A percentile compares a stretch with the other conserved stretches of the same genome.
Evolutionary conservation across 2,113 vertebrate species (phyloP).

Genomic region (Nycticebus coucang): DNA sequence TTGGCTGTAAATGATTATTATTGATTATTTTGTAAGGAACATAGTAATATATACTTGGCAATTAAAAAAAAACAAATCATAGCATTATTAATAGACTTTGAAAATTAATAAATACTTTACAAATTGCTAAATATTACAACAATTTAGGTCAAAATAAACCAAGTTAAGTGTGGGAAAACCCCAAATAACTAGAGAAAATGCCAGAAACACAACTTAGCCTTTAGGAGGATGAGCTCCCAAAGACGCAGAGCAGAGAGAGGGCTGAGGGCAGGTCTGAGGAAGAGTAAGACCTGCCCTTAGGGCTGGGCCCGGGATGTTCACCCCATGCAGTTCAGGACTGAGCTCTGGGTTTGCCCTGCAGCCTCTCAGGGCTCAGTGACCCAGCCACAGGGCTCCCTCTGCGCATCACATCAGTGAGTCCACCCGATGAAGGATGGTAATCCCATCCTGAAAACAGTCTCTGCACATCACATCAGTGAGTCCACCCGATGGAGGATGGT

Average conservation of each 20-base stretch:
- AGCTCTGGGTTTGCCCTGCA: accelerated
- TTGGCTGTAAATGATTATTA: neutral
- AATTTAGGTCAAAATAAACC: neutral
- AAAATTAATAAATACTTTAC: neutral
- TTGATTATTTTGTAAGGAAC: neutral
- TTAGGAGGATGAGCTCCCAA: accelerated
- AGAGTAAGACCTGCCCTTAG: accelerated
- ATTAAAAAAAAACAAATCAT: neutral
- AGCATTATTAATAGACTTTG: neutral
- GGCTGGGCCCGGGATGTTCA: neutral
- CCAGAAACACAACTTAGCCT: accelerated
- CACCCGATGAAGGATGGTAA: accelerated
- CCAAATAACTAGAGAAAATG: neutral
- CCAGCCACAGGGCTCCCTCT: accelerated
- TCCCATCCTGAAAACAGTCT: neutral
- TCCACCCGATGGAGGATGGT: accelerated
- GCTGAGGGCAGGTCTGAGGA: too few species aligned
- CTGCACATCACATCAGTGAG: accelerated
- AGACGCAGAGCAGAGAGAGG: accelerated
- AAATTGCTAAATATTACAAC: neutral
- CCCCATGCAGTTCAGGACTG: accelerated
- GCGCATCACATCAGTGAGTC: neutral
- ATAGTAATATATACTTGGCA: too few species aligned
- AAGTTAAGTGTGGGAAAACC: neutral
- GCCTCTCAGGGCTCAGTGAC: too few species aligned